phyloP scores from a whole-genome alignment of 2,797 vertebrate genomes.

The Remorina albescens region DNA sequence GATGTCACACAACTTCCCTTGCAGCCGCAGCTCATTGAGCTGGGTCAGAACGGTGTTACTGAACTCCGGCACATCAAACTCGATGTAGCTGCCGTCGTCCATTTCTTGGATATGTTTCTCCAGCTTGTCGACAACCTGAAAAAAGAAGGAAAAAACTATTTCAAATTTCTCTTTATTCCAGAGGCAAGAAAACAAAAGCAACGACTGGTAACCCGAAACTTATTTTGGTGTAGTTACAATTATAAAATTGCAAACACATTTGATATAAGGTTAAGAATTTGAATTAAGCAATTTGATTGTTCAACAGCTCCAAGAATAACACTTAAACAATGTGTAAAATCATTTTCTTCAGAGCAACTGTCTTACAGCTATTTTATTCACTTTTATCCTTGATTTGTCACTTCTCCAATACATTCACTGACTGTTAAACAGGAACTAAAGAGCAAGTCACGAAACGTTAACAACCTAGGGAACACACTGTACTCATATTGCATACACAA shows the following conservation, averaged over 20 bases:
- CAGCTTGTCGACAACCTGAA: constrained; percentile 82
- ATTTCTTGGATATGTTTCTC: constrained; percentile 90
- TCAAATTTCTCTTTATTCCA: too few relatives aligned
- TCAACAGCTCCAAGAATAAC: background rate
- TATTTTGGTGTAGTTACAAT: background rate
- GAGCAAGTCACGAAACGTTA: background rate
- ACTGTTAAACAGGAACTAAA: background rate
- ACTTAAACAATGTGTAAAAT: background rate
- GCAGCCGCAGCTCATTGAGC: constrained; percentile 96
- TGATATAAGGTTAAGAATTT: background rate
- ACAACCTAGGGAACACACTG: constrained; percentile 20
- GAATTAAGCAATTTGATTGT: too few relatives aligned
- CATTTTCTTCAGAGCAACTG: background rate
- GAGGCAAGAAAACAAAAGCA: background rate
- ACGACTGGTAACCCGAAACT: background rate
- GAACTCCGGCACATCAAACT: constrained; percentile 99
- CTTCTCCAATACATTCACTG: too few relatives aligned
- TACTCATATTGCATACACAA: background rate
- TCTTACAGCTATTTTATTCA: background rate
- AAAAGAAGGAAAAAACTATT: background rate
- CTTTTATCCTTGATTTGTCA: background rate
- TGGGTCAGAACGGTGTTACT: constrained; percentile 97
- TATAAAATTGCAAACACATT: background rate
- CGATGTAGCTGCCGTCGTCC: constrained; percentile 99
- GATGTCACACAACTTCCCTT: constrained; percentile 98